Evolutionary conservation across 64 coral and sea anemone genomes (phyloP).

Genomic region (Stichodactyla mertensii): DNA sequence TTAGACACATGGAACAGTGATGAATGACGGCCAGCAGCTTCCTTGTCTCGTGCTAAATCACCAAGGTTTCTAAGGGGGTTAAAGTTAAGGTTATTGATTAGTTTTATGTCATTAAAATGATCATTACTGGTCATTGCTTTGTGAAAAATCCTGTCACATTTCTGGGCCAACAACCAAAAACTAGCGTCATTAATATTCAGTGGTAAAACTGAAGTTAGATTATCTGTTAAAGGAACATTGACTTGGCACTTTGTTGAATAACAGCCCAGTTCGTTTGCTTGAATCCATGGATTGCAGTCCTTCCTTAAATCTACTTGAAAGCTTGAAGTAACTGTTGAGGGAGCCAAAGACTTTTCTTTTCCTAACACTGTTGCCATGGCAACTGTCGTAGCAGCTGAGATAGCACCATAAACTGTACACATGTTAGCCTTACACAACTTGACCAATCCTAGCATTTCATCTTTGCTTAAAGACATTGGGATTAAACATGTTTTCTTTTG

Average conservation of each 20-base stretch:
- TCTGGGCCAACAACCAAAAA: constrained; percentile 47
- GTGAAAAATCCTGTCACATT: constrained; percentile 21
- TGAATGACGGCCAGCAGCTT: constrained; percentile 39
- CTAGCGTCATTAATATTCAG: background rate
- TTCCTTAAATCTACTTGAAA: constrained; percentile 43
- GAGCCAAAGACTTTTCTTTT: constrained; percentile 10
- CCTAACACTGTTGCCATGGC: constrained; percentile 45
- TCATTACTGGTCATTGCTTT: background rate
- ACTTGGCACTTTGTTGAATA: background rate
- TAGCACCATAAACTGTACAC: constrained; percentile 56
- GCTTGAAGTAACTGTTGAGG: constrained; percentile 24
- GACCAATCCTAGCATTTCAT: constrained; percentile 10
- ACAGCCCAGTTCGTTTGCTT: constrained; percentile 1
- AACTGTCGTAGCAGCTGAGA: constrained; percentile 39
- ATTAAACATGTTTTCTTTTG: constrained; percentile 58
- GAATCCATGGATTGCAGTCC: constrained; percentile 25
- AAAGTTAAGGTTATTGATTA: background rate
- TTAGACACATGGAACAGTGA: constrained; percentile 44
- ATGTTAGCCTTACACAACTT: constrained; percentile 37
- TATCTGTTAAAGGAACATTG: background rate
- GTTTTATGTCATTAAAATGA: constrained; percentile 23
- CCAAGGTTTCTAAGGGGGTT: background rate
- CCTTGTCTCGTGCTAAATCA: constrained; percentile 23
- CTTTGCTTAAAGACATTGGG: constrained; percentile 31
- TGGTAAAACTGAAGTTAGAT: constrained; percentile 5